Evolutionary conservation across 2,888 invertebrate genomes (phyloP), one percentile per base, ranked within the genome.

Genomic region (Eledona agricola): DNA sequence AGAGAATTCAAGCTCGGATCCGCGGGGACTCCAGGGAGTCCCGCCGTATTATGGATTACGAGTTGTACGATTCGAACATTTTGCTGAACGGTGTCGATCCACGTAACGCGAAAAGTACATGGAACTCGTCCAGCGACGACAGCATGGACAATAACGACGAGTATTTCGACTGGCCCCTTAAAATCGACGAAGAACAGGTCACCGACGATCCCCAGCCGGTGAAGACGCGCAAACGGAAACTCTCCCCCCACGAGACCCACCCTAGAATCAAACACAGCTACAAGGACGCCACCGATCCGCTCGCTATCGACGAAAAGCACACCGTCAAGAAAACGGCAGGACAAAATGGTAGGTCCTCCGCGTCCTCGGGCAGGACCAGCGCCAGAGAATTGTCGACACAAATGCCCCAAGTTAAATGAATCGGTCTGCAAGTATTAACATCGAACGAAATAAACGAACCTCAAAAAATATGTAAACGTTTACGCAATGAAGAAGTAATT

Each of bases 31-130:
- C 15, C 12, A 29, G 42, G 7, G 15, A 16, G 7, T 17, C 28
- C 15, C n/a, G n/a, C 5, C 10, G 22, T 42, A 74, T 68, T 75
- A 77, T 77, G 77, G 77, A 76, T 71, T 77, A 72, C 67, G 72
- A 75, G 70, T 64, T 77, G 43, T 75, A 73, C 59, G 73, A 68
- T 50, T 55, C 70, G 32, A 68, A 72, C 51, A 62, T 71, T 57
- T 60, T 73, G 57, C 58, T 71, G 59, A 71, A 67, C 61, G 71
- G 37, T 23, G 34, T 70, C 43, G 64, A 60, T 37, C 65, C 67
- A 28, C 62, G 63, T 38, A 64, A 62, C 40, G 66, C 69, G 20
- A 72, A 72, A 63, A 68, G 64, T 37, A 66, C 70, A 42, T 75
- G 76, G 76, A 69, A 67, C 50, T 62, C 73, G 26, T 60, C 66